A percentile compares a stretch with the other conserved stretches of the same genome.
Evolutionary conservation across 64 coral and sea anemone genomes (phyloP).

Genomic region (Montipora cactus): DNA sequence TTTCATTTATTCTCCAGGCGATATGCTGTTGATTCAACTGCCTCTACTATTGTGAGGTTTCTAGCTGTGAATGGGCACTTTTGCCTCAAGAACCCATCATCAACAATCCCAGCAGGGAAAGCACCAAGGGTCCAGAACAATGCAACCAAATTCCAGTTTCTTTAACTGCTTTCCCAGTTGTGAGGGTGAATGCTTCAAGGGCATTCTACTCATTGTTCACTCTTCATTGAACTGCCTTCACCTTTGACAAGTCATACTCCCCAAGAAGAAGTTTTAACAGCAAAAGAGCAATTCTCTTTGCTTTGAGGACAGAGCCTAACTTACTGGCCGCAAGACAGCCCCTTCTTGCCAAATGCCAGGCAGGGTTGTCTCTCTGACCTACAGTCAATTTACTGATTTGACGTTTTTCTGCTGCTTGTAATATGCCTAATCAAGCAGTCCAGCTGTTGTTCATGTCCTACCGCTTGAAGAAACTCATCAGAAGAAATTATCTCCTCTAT

Average conservation of each 20-base stretch:
- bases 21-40: background rate
- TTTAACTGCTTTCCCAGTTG: background rate
- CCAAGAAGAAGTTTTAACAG: conserved; percentile 19
- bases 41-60: background rate
- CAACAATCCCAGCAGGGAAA: background rate
- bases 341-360: conserved; percentile 8
- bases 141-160: conserved; percentile 31
- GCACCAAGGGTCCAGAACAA: conserved; percentile 22
- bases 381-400: background rate
- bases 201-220: conserved; percentile 8
- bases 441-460: background rate
- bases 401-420: background rate
- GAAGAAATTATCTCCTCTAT: background rate
- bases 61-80: background rate
- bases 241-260: conserved; percentile 24
- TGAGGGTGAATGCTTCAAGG: conserved; percentile 17
- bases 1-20: background rate
- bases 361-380: conserved; percentile 10
- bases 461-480: background rate
- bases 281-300: conserved; percentile 12
- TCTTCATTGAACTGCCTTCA: conserved; percentile 42
- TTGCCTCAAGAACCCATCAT: background rate
- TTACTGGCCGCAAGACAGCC: conserved; percentile 22
- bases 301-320: conserved; percentile 10
- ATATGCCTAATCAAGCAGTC: background rate